These are phyloP conservation scores for Porites rus DNA, from an alignment of 92 coral and sea anemone species.

Conservation along the genomic window DNA sequence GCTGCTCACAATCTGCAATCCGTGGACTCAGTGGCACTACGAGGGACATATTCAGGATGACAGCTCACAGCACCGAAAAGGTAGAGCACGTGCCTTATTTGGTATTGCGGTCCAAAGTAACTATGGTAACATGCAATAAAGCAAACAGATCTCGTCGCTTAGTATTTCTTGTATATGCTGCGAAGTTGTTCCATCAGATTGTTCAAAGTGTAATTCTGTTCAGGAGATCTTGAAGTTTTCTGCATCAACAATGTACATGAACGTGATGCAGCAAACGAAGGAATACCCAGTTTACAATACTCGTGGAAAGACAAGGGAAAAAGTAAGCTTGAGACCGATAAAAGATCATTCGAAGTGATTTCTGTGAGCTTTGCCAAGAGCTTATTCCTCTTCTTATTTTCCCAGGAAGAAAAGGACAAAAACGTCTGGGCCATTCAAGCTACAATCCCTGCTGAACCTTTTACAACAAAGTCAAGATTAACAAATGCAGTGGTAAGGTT, in stretches of 20 bases:
- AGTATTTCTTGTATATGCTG: conserved; percentile 43
- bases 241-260: conserved; percentile 22
- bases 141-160: conserved; percentile 41
- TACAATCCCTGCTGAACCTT: conserved; percentile 77
- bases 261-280: conserved; percentile 50
- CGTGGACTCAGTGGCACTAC: conserved; percentile 35
- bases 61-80: neutral
- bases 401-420: conserved; percentile 26
- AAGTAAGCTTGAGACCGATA: neutral
- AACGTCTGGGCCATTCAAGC: conserved; percentile 14
- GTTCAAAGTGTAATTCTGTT: neutral
- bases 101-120: conserved; percentile 2
- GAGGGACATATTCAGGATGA: neutral
- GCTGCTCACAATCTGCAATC: neutral
- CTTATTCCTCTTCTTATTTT: neutral
- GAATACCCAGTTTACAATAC: conserved; percentile 32
- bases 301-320: conserved; percentile 12
- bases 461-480: conserved; percentile 90
- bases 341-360: too few species aligned
- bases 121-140: conserved; percentile 39
- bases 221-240: neutral
- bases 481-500: conserved; percentile 80
- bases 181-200: neutral
- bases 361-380: too few species aligned
- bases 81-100: conserved; percentile 31